Percentiles rank a stretch among this genome's conserved stretches.
Conservation (phyloP, 2,888 invertebrate genomes). For the Sesia apiformis region DNA sequence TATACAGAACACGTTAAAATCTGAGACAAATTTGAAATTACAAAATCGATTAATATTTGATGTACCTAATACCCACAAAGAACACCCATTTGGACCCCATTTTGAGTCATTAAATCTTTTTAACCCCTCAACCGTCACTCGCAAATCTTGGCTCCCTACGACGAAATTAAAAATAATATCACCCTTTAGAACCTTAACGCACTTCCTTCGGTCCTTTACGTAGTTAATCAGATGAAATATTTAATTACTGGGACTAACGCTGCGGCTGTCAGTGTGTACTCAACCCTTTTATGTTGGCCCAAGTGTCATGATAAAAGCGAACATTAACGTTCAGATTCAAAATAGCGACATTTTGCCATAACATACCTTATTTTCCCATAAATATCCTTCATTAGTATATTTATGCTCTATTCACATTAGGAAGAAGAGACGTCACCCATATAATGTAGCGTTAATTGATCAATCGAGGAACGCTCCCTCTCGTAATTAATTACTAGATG, state of each 20-base stretch:
- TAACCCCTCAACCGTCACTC: conserved; percentile 37
- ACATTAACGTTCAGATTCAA: no score
- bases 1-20: no score
- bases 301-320: not conserved
- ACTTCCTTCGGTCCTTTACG: conserved; percentile 43
- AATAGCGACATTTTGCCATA: no score
- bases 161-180: conserved; percentile 65
- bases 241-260: conserved; percentile 57
- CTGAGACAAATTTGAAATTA: conserved; percentile 8
- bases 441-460: no score
- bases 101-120: conserved; percentile 36
- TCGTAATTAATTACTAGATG: no score
- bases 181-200: conserved; percentile 40
- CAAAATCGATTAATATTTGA: conserved; percentile 56
- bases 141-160: conserved; percentile 47
- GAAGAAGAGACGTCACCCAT: no score
- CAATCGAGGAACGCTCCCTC: no score
- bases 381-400: no score
- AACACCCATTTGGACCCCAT: conserved; percentile 43
- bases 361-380: no score
- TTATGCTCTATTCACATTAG: no score
- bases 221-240: conserved; percentile 72
- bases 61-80: conserved; percentile 41
- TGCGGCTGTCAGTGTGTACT: conserved; percentile 30
- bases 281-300: not conserved